Base-by-base conservation (phyloP, 2,888 invertebrate genomes). In the Leptinotarsa tumamoca region DNA sequence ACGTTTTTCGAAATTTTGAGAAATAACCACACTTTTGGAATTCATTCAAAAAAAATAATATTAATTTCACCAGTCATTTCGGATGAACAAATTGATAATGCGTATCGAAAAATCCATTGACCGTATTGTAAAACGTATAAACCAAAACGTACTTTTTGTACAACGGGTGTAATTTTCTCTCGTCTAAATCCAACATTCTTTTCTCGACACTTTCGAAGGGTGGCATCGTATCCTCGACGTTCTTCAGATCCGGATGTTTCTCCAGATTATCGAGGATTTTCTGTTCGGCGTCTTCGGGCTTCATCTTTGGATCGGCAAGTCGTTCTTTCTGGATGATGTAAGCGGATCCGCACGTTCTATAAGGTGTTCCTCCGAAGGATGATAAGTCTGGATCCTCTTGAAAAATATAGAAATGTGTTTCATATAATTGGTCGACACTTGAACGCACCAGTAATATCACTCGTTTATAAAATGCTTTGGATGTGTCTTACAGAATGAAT, bases 161-260 rank as follows among this genome's bases (percentile, higher is more conserved):
- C 5, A 84, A 75, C 0, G 88, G 88, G 79, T 88, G 88, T 13
- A 88, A 79, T 74, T 82, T 84, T 33, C 83, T 81, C n/a, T 86
- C 85, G 67, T 80, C 71, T 72, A 87, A 73, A 71, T 87, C 86
- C 4, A 88, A 54, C 75, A 87, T 33, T 4, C 87, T 80, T 66
- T 84, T 80, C 74, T 85, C 85, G 15, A 85, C 86, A 54, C 80
- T 83, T 50, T 83, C 81, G 78, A 85, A 87, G 15, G 82, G 79
- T 0, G 87, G 86, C 82, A 88, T 79, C 0, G 87, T 87, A 74
- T 88, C 85, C 33, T 80, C 80, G 4, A 83, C 72, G n/a, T 84
- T 79, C 71, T 87, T 87, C 15, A 84, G 72, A 3, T 83, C 83
- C 1, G 84, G 83, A 73, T 83, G 82, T 4, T 84, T 83, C 71